Percentiles rank a stretch among this genome's conserved stretches.
These are phyloP conservation scores for Drosophila pseudotalamancana DNA, from an alignment of 2,888 invertebrate species.

Conservation along the genomic window DNA sequence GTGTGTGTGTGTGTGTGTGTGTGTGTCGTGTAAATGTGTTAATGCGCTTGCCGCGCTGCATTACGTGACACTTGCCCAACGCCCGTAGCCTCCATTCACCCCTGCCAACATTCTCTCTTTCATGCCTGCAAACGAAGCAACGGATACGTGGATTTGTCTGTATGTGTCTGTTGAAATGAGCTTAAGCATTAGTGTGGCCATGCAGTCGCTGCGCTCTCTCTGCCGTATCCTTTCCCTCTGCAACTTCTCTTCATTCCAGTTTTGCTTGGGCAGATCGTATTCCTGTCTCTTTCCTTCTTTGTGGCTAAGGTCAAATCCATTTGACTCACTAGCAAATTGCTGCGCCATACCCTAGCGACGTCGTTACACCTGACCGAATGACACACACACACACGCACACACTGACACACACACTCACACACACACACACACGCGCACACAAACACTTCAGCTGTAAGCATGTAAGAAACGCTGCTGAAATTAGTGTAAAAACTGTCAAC, in stretches of 20 bases:
- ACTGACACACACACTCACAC: conserved; percentile 2
- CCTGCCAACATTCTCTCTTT: not conserved
- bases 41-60: conserved; percentile 67
- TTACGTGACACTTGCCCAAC: conserved; percentile 66
- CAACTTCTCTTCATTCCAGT: too few species aligned
- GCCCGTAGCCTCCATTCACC: not conserved
- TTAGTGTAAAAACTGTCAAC: conserved; percentile 76
- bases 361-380: conserved; percentile 70
- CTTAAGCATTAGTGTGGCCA: conserved; percentile 70
- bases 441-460: not conserved
- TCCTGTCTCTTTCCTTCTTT: conserved; percentile 43
- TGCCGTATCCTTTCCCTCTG: not conserved
- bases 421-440: not conserved
- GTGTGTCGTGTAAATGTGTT: conserved; percentile 58
- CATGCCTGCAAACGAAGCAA: conserved; percentile 64
- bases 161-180: conserved; percentile 66
- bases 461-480: conserved; percentile 37
- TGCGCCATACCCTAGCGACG: conserved; percentile 58
- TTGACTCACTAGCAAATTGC: conserved; percentile 78
- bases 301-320: conserved; percentile 78
- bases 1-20: conserved; percentile 20
- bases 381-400: conserved; percentile 19
- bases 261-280: not conserved
- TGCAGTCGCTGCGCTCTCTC: conserved; percentile 19
- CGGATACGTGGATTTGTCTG: conserved; percentile 9